Evolutionary conservation across 2,797 vertebrate species (phyloP), one percentile per base, ranked within the genome.

Genomic region (Silurus aristotelis): DNA sequence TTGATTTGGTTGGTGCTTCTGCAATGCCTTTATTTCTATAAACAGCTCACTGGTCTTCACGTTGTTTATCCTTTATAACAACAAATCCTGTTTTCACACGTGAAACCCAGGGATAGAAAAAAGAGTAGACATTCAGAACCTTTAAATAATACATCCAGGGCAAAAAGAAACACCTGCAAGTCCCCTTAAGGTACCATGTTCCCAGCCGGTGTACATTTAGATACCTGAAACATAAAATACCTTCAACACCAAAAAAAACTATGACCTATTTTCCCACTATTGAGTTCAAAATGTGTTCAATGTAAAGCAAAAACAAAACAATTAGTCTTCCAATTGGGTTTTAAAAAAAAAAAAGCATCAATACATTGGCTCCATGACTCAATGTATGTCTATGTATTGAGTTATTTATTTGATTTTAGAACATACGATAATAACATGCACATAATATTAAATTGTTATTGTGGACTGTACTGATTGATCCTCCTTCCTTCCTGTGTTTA

Each of bases 401-500:
- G 71, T 25, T 25, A 73, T 73, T 73, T 52, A 73, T 38, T 38
- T 38, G 4, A 38, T 38, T 38, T 38, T 38, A 38, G 38, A 38
- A 38, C 38, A 38, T 38, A 38, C 38, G 38, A 73, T 31, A 9
- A 60, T 17, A 38, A 1, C n/a, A 20, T 12, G 17, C 20, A 22
- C 38, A 31, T 20, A 10, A 77, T 77, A 20, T 77, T 78, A 38
- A 19, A 43, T 22, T 22, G 27, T 3, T 7, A 6, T 38, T 78
- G 56, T 13, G 60, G 17, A 61, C 10, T 38, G 56, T 61, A 61
- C 75, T 78, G 19, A 78, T 78, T 38, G 19, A 27, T 22, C 27
- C 80, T 79, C 70, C 19, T 38, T 83, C 38, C 38, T 38, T 38
- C 38, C 82, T 94, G 93, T 90, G 94, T 91, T 94, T 93, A 93